Evolutionary conservation across 2,113 vertebrate species (phyloP), one percentile per base, ranked within the genome.

Genomic region (Calonectris borealis): DNA sequence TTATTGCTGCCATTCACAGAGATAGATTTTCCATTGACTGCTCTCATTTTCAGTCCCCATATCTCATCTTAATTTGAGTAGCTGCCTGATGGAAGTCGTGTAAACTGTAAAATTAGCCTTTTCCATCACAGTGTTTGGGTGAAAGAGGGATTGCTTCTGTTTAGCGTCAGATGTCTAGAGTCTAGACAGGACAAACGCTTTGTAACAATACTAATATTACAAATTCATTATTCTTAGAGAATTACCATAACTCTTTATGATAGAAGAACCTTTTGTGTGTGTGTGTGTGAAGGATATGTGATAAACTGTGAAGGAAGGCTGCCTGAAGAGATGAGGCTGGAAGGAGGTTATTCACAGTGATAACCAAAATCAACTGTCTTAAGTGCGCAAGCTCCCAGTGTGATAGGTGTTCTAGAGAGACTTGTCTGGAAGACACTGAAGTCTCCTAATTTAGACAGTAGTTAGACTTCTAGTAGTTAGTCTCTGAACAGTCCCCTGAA

Each of bases 1-100:
- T 91, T 92, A 71, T 72, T 82, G 89, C 58, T 90, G 71, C 55
- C 91, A 90, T 94, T 97, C 72, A 89, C 7, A 51, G 34, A 95
- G 60, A 94, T 76, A 94, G 31, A 83, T 97, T 96, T 97, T 95
- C 85, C 77, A 76, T 62, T 94, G 94, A 90, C 42, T 96, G 60
- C 36, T 90, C 86, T 94, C 25, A 94, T 95, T 94, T 73, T 89
- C 52, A 75, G 42, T 77, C 75, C 24, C 85, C 13, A 14, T 95
- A 89, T 88, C 72, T 96, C 84, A 94, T 71, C 75, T 93, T 92
- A 94, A 95, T 94, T 86, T 96, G 83, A 96, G 86, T 60, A 84
- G 60, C 58, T 95, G 62, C 81, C 79, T 91, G 70, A 93, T 78
- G 62, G 64, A 91, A 96, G 44, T 90, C n/a, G 20, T 42, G 68